These are phyloP conservation scores for Heloderma charlesbogerti DNA, from an alignment of 2,113 vertebrate species.

Conservation along the genomic window DNA sequence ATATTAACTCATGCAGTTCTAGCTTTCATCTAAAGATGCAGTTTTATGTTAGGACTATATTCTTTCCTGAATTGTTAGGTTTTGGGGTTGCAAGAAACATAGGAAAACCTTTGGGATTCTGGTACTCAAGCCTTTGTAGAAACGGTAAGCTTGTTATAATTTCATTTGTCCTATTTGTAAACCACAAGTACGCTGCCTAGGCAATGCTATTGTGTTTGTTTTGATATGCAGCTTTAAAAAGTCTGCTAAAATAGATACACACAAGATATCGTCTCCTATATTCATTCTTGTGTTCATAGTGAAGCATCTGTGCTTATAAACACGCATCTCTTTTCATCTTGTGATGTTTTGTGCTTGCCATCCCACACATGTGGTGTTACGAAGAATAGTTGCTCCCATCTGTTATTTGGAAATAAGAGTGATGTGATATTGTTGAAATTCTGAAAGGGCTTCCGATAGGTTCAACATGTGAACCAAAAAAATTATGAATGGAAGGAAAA, in stretches of 20 bases:
- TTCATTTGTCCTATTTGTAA: not conserved
- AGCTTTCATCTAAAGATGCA: not conserved
- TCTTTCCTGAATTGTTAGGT: not conserved
- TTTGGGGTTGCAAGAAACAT: rapidly evolving
- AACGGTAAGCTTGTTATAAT: not conserved
- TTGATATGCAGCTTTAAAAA: not conserved
- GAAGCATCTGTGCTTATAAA: not conserved
- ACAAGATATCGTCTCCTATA: too few relatives aligned
- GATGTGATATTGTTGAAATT: not conserved
- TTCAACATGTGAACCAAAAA: rapidly evolving
- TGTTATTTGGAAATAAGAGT: not conserved
- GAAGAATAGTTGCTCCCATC: not conserved
- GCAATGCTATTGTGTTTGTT: not conserved
- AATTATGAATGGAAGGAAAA: rapidly evolving
- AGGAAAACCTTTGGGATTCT: not conserved
- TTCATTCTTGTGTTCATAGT: not conserved
- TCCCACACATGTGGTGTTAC: rapidly evolving
- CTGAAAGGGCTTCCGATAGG: not conserved
- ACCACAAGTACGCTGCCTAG: rapidly evolving
- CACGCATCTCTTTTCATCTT: rapidly evolving
- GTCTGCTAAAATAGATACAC: not conserved
- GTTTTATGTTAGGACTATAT: not conserved
- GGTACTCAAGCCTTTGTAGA: not conserved
- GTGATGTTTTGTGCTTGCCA: not conserved
- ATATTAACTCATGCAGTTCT: not conserved